Evolutionary conservation across 2,797 vertebrate genomes (phyloP).

Genomic region (Sebastes variabilis): DNA sequence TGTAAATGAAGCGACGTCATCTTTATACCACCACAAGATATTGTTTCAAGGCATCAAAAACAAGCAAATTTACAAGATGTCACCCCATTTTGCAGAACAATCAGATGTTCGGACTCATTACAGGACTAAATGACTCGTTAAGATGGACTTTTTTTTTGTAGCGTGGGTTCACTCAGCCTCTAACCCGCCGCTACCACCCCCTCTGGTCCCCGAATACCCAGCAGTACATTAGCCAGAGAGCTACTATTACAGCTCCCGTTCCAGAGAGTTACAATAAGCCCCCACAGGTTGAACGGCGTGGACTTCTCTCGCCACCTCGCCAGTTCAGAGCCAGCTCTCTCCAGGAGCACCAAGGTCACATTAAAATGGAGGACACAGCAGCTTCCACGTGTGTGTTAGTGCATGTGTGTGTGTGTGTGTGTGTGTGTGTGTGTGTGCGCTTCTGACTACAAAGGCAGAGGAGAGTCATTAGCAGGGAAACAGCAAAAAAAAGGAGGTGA

Average conservation of each 20-base stretch:
- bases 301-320: slow-evolving; percentile 56
- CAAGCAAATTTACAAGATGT: not conserved
- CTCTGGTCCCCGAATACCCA: slow-evolving; percentile 67
- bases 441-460: slow-evolving; percentile 46
- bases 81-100: slow-evolving; percentile 16
- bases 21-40: not conserved
- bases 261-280: slow-evolving; percentile 58
- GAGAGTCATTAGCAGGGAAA: slow-evolving; percentile 52
- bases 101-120: slow-evolving; percentile 31
- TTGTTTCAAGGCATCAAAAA: not conserved
- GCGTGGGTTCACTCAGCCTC: slow-evolving; percentile 26
- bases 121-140: slow-evolving; percentile 29
- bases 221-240: slow-evolving; percentile 74
- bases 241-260: slow-evolving; percentile 63
- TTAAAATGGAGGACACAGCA: slow-evolving; percentile 66
- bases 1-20: slow-evolving; percentile 6
- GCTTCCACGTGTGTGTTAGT: not conserved
- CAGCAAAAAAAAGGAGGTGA: slow-evolving; percentile 27
- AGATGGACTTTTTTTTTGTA: slow-evolving; percentile 27
- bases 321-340: slow-evolving; percentile 57
- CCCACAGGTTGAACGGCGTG: slow-evolving; percentile 66
- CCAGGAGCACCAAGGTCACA: slow-evolving; percentile 75
- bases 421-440: not conserved
- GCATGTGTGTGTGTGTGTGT: not conserved
- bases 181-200: slow-evolving; percentile 29